Conservation (phyloP, 2,888 invertebrate species). For the Sminthurinus aureus region DNA sequence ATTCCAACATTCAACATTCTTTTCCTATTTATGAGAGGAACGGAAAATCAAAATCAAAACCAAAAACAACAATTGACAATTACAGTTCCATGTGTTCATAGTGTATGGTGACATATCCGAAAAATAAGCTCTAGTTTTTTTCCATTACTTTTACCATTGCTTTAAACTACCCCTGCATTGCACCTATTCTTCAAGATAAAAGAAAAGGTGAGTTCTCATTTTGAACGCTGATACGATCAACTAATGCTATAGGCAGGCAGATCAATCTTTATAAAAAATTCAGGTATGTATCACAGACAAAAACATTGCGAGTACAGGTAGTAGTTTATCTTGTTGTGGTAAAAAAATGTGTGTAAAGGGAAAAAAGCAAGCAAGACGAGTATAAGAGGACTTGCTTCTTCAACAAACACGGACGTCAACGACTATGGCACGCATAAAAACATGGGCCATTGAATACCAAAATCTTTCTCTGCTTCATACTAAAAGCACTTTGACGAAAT, state of each 20-base stretch:
- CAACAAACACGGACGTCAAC: not conserved
- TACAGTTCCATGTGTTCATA: constrained; percentile 31
- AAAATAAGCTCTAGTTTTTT: not conserved
- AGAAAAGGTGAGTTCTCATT: not conserved
- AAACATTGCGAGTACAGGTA: constrained; percentile 15
- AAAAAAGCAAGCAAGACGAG: not conserved
- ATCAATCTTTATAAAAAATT: too few relatives aligned
- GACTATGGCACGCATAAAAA: not conserved
- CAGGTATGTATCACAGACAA: constrained; percentile 13
- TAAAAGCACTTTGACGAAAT: constrained; percentile 36
- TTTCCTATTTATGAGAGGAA: not conserved
- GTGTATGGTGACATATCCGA: not conserved
- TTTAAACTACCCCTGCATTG: constrained; percentile 31
- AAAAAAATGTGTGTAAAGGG: not conserved
- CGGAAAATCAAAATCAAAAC: constrained; percentile 27
- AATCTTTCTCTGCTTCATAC: constrained; percentile 10
- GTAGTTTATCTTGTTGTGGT: not conserved
- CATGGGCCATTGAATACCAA: constrained; percentile 30
- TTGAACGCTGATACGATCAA: constrained; percentile 14
- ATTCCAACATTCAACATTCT: not conserved
- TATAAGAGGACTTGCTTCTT: not conserved
- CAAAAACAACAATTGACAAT: constrained; percentile 32
- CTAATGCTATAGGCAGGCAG: too few relatives aligned
- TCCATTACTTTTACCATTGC: constrained; percentile 22
- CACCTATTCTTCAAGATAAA: constrained; percentile 8